Evolutionary conservation across 92 coral and sea anemone genomes (phyloP), one percentile per base, ranked within the genome.

Genomic region (Heliopora coerulea): DNA sequence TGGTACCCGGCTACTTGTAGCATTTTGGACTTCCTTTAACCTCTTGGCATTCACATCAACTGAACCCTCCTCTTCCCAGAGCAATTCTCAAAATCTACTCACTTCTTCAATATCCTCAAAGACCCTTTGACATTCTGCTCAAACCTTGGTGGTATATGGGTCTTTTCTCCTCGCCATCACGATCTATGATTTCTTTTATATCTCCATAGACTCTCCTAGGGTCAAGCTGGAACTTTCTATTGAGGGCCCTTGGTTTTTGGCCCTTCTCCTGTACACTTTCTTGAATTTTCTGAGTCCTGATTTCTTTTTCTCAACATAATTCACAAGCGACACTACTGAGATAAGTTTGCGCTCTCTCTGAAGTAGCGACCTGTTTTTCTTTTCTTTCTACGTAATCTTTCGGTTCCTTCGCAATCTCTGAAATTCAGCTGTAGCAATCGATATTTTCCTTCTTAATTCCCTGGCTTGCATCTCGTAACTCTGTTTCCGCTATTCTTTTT

Each of bases 31-130:
- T 46, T 33, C 62, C 62, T 70, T 72, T 25, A 73, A 34, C 84
- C 84, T 58, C n/a, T 21, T 63, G 11, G 74, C 80, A 7, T 44
- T 34, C 50, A 29, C 59, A 44, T 81, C 42, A 25, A 74, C 85
- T 42, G 74, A 28, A 59, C 81, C 75, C 18, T 66, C 34, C 30
- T 31, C 18, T 52, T 81, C 74, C 85, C 85, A 81, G 17, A 74
- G 54, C 19, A 34, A 52, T 67, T 65, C 35, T 54, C 56, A 40
- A 46, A 27, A 79, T 14, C 60, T 28, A 57, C 74, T 60, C 19
- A 74, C 85, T 29, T 74, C 74, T 44, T 29, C 78, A 12, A 72
- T 72, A 48, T 69, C 48, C 62, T 49, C 62, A 46, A 72, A 54
- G 31, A 20, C 3, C 18, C 50, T 33, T 19, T 72, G 21, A 49